phyloP scores from a whole-genome alignment of 2,797 vertebrate species.

The Novumbra hubbsi region DNA sequence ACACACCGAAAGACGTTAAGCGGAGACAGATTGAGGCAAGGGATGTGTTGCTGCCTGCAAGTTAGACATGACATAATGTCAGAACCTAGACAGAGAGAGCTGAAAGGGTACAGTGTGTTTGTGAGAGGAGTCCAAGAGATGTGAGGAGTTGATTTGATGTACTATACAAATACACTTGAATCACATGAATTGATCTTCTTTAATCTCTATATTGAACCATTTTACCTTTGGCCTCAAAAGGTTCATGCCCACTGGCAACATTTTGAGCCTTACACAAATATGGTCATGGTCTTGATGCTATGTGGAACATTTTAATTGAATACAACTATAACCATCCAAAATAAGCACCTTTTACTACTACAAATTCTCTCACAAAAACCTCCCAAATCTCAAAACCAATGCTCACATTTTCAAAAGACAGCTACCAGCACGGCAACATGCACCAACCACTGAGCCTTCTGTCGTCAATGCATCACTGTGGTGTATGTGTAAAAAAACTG shows the following conservation, averaged over 20 bases:
- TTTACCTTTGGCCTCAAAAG: conserved; percentile 1
- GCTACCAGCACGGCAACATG: conserved; percentile 23
- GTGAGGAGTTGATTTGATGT: background rate
- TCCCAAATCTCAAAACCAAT: conserved; percentile 34
- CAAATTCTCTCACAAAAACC: conserved; percentile 1
- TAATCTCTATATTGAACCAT: conserved; percentile 1
- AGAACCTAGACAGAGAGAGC: conserved; percentile 71
- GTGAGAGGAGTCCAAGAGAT: conserved; percentile 20
- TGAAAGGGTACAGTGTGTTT: conserved; percentile 49
- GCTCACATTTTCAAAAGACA: conserved; percentile 28
- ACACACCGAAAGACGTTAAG: conserved; percentile 64
- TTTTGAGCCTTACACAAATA: background rate
- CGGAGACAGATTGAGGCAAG: conserved; percentile 66
- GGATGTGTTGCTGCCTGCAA: conserved; percentile 70
- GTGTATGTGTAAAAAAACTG: conserved; percentile 30
- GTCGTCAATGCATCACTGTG: conserved; percentile 54
- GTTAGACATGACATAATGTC: conserved; percentile 76
- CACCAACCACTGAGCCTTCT: conserved; percentile 11
- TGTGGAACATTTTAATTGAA: background rate
- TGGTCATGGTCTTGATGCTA: background rate
- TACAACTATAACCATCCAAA: background rate
- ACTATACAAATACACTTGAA: background rate
- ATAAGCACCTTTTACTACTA: background rate
- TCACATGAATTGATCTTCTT: background rate
- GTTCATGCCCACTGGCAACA: background rate